Percentiles rank a stretch among this genome's conserved stretches.
phyloP scores from a whole-genome alignment of 1,140 invertebrate species.

The Micrasema longulum region DNA sequence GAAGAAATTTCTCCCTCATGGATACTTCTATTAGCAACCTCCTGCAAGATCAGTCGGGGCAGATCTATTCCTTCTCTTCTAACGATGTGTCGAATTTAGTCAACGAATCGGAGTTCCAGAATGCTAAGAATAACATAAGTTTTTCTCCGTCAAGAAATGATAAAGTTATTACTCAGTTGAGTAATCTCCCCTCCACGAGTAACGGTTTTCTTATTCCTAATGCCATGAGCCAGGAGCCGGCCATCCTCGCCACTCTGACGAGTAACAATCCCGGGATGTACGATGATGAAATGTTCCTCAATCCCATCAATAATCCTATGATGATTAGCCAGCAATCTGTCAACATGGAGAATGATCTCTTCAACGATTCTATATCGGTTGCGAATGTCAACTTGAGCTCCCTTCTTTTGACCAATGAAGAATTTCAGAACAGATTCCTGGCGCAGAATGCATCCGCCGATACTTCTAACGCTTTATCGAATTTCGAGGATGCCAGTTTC shows the following conservation, averaged over 20 bases:
- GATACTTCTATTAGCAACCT: conserved; percentile 48
- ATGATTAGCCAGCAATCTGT: conserved; percentile 48
- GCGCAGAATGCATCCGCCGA: conserved; percentile 22
- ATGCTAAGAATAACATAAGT: conserved; percentile 47
- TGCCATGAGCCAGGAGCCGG: conserved; percentile 67
- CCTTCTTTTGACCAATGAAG: conserved; percentile 69
- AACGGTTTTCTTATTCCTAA: conserved; percentile 71
- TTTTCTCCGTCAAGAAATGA: conserved; percentile 54
- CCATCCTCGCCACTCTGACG: conserved; percentile 62
- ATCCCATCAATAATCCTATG: conserved; percentile 43
- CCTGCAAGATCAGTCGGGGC: conserved; percentile 51
- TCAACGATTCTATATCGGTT: conserved; percentile 70
- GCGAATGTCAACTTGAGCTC: conserved; percentile 77
- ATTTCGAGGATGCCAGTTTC: conserved; percentile 58
- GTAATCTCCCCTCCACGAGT: conserved; percentile 65
- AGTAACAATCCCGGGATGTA: conserved; percentile 65
- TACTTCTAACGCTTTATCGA: conserved; percentile 45
- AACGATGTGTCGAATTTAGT: conserved; percentile 63
- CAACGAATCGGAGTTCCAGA: conserved; percentile 54
- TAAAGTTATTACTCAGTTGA: conserved; percentile 61
- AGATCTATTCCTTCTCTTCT: conserved; percentile 63
- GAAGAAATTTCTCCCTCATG: conserved; percentile 38
- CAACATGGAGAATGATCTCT: conserved; percentile 63
- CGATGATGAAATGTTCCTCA: conserved; percentile 57
- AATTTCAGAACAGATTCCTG: conserved; percentile 59